phyloP scores from a whole-genome alignment of 2,113 vertebrate genomes.

The Callipepla californica region DNA sequence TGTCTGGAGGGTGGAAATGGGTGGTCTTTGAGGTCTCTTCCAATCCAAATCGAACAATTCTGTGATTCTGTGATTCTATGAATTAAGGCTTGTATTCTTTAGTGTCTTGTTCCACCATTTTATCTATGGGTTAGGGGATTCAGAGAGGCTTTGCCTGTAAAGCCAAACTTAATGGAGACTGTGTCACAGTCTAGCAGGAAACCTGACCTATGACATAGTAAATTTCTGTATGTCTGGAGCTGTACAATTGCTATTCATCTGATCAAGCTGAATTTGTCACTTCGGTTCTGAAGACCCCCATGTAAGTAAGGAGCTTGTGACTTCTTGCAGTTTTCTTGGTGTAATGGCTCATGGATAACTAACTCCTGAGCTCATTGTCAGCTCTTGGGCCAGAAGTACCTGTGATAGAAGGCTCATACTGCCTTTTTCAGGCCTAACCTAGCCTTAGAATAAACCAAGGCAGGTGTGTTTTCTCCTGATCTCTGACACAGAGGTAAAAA shows the following conservation, averaged over 20 bases:
- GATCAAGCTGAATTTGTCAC: background rate
- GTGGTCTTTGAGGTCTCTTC: too few species aligned
- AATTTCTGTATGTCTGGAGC: background rate
- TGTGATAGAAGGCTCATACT: background rate
- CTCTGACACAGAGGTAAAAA: background rate
- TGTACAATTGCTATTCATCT: background rate
- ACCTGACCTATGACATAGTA: background rate
- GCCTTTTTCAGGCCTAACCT: background rate
- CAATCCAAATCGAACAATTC: too few species aligned
- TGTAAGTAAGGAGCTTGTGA: background rate
- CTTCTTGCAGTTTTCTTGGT: background rate
- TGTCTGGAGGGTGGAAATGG: too few species aligned
- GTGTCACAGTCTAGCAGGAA: background rate
- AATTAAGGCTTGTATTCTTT: too few species aligned
- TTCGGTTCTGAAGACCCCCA: background rate
- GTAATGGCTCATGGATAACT: background rate
- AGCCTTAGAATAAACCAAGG: background rate
- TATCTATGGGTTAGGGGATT: background rate
- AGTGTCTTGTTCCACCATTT: too few species aligned
- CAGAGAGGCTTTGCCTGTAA: background rate
- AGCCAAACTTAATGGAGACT: background rate
- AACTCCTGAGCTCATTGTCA: background rate
- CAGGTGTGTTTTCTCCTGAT: background rate
- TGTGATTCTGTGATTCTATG: too few species aligned
- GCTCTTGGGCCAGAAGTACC: background rate